A percentile compares a stretch with the other conserved stretches of the same genome.
Conservation (phyloP, 2,113 vertebrate species). For the Hemiscyllium ocellatum region DNA sequence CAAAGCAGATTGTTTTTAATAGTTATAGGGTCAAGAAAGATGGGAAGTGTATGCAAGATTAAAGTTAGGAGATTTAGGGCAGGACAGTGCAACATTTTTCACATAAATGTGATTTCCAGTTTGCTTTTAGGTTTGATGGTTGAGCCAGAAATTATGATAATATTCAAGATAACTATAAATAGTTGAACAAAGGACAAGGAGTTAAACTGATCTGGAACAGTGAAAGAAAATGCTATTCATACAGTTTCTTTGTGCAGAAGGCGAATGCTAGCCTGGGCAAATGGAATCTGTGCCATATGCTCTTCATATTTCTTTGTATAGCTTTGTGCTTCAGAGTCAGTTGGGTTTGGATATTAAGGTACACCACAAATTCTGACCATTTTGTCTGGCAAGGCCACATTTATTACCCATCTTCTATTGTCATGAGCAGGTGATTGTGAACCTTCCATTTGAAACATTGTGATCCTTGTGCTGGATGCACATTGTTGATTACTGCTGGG, state of each 20-base stretch:
- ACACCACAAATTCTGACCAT: background rate
- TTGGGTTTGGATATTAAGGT: background rate
- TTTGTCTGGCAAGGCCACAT: background rate
- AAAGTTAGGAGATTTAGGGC: background rate
- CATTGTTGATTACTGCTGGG: background rate
- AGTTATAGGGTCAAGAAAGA: background rate
- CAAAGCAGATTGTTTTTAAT: background rate
- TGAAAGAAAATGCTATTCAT: background rate
- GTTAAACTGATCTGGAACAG: background rate
- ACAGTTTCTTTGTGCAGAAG: background rate
- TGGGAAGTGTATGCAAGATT: background rate
- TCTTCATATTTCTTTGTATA: background rate
- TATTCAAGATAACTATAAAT: background rate
- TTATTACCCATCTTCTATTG: background rate
- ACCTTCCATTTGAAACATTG: background rate
- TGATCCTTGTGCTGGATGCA: background rate
- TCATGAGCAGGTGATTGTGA: background rate
- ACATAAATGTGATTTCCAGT: background rate
- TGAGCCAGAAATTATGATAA: background rate
- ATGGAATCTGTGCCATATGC: background rate
- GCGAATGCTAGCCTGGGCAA: background rate
- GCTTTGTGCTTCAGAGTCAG: background rate
- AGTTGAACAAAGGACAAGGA: background rate
- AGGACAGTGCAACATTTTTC: background rate
- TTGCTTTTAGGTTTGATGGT: background rate